phyloP scores from a whole-genome alignment of 2,113 vertebrate genomes.

The Sapajus apella region DNA sequence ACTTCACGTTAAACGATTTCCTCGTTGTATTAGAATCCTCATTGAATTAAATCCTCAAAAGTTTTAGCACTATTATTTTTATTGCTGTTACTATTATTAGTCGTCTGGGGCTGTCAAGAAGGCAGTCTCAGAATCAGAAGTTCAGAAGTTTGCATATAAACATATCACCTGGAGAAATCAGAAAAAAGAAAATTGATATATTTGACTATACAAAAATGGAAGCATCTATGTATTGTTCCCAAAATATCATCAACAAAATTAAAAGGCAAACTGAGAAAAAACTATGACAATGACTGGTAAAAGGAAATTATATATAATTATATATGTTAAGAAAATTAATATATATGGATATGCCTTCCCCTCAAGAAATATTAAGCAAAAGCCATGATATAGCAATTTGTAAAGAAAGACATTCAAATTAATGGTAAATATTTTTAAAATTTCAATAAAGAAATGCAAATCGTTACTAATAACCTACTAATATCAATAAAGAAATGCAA shows the following conservation, averaged over 20 bases:
- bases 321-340: not conserved
- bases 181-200: not conserved
- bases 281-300: not conserved
- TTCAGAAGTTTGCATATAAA: not conserved
- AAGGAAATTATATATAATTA: not conserved
- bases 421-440: not conserved
- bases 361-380: not conserved
- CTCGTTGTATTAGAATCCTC: not conserved
- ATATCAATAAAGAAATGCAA: not conserved
- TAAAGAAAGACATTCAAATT: not conserved
- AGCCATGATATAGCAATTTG: not conserved
- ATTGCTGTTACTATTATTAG: not conserved
- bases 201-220: not conserved
- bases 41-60: not conserved
- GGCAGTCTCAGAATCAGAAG: not conserved
- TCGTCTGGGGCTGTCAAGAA: not conserved
- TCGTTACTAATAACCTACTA: not conserved
- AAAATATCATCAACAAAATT: not conserved
- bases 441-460: not conserved
- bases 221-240: not conserved
- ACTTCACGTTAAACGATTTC: not conserved
- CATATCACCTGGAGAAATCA: not conserved
- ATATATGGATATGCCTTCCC: not conserved
- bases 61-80: not conserved
- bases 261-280: not conserved